Percentiles rank a stretch among this genome's conserved stretches.
Evolutionary conservation across 1,140 invertebrate species (phyloP).

Genomic region (Meloidogyne chitwoodi): DNA sequence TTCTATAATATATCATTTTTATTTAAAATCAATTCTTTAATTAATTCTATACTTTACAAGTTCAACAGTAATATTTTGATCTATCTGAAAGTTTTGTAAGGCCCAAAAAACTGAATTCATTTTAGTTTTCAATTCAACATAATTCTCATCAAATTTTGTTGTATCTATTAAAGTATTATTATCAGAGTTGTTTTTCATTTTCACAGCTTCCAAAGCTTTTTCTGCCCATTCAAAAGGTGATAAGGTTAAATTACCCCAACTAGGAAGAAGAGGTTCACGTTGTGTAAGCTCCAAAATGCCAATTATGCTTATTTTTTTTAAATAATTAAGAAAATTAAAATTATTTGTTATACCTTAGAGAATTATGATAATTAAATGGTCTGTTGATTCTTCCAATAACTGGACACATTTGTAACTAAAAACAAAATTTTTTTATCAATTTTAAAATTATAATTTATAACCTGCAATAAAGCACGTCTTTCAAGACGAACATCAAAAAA

Average conservation of each 20-base stretch:
- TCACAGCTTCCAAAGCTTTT: neutral
- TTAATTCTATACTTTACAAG: neutral
- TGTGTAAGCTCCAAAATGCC: constrained; percentile 10
- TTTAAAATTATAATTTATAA: neutral
- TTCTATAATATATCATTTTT: neutral
- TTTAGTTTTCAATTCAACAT: neutral
- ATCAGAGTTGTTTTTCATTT: neutral
- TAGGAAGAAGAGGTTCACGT: constrained; percentile 17
- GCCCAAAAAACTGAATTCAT: neutral
- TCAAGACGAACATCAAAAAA: constrained; percentile 19
- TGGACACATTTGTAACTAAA: constrained; percentile 11
- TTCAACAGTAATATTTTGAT: constrained; percentile 5
- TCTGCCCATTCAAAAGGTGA: neutral
- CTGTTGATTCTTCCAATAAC: constrained; percentile 9
- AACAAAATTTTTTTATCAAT: neutral
- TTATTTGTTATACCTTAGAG: neutral
- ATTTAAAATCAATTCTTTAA: neutral
- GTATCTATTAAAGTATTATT: neutral
- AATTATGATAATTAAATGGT: neutral
- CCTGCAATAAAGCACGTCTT: constrained; percentile 9
- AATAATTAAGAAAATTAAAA: neutral
- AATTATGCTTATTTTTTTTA: constrained; percentile 2
- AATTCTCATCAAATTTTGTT: neutral
- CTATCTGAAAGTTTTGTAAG: constrained; percentile 2
- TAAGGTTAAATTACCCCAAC: constrained; percentile 6